These are phyloP conservation scores for Noturus placidus DNA, from an alignment of 2,113 vertebrate genomes.

Conservation along the genomic window DNA sequence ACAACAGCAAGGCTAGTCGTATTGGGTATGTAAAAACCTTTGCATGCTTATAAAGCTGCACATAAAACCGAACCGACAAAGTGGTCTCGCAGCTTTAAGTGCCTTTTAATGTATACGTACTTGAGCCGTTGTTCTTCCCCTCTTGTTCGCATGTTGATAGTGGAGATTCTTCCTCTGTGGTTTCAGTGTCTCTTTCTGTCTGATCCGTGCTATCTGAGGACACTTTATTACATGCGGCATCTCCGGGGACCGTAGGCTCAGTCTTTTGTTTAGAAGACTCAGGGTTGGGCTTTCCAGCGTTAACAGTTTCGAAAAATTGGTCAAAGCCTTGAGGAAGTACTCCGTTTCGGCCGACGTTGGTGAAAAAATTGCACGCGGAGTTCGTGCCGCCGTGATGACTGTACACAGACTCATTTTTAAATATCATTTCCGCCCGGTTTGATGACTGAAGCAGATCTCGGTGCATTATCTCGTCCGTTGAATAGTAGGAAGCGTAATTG, in stretches of 20 bases:
- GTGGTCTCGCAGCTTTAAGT: conserved; percentile 74
- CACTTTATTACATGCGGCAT: conserved; percentile 71
- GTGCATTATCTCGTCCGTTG: conserved; percentile 88
- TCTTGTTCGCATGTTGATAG: conserved; percentile 80
- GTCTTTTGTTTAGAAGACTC: conserved; percentile 78
- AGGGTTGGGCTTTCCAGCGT: conserved; percentile 64
- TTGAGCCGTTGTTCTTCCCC: conserved; percentile 86
- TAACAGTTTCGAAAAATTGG: conserved; percentile 89
- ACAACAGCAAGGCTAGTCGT: conserved; percentile 91
- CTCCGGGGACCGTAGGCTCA: conserved; percentile 73
- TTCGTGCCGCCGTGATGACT: conserved; percentile 78
- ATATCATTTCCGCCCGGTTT: conserved; percentile 86
- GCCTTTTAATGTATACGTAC: conserved; percentile 76
- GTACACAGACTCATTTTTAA: conserved; percentile 88
- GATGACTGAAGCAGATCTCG: conserved; percentile 80
- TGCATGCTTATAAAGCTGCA: conserved; percentile 97
- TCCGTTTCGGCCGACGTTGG: conserved; percentile 88
- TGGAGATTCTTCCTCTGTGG: conserved; percentile 79
- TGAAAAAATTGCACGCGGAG: conserved; percentile 85
- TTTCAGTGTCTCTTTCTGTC: conserved; percentile 76
- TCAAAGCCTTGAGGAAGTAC: conserved; percentile 97
- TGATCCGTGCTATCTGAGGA: conserved; percentile 76
- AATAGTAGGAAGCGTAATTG: conserved; percentile 93
- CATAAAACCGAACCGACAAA: conserved; percentile 84
- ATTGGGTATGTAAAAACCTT: conserved; percentile 97